phyloP scores from a whole-genome alignment of 2,113 vertebrate genomes.

The Lophura nycthemera region DNA sequence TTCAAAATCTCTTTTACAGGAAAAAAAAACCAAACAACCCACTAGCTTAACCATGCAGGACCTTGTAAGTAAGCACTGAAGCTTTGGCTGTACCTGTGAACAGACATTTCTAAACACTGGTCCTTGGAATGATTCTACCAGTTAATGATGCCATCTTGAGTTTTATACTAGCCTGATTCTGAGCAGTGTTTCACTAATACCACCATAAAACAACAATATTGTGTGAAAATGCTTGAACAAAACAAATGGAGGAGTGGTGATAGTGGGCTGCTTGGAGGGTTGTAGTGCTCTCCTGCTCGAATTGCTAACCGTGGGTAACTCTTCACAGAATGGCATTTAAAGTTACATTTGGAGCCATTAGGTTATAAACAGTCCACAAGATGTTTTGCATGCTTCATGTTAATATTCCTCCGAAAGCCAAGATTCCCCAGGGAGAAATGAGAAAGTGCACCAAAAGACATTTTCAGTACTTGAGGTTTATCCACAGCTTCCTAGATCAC shows the following conservation, averaged over 20 bases:
- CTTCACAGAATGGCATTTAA: conserved; percentile 41
- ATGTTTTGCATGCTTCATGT: conserved; percentile 36
- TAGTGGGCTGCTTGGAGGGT: background rate
- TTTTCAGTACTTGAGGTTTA: conserved; percentile 50
- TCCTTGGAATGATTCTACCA: background rate
- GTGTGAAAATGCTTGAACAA: background rate
- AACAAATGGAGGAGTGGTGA: background rate
- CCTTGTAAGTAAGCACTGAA: background rate
- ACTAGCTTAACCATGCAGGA: background rate
- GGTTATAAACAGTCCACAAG: conserved; percentile 46
- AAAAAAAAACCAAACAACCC: background rate
- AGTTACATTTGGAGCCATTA: conserved; percentile 41
- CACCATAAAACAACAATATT: background rate
- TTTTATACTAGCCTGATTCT: background rate
- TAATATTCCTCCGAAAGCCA: conserved; percentile 47
- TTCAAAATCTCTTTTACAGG: conserved; percentile 36
- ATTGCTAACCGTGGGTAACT: background rate
- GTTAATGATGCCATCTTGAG: background rate
- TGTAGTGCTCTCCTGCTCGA: background rate
- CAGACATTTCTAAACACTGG: background rate
- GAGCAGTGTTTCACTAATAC: background rate
- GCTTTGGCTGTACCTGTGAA: background rate
- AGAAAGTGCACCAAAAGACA: conserved; percentile 35
- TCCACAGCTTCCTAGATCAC: conserved; percentile 35
- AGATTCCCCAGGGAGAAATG: conserved; percentile 45